These are phyloP conservation scores for Ophion obscuratus DNA, from an alignment of 2,888 invertebrate species.

Conservation along the genomic window DNA sequence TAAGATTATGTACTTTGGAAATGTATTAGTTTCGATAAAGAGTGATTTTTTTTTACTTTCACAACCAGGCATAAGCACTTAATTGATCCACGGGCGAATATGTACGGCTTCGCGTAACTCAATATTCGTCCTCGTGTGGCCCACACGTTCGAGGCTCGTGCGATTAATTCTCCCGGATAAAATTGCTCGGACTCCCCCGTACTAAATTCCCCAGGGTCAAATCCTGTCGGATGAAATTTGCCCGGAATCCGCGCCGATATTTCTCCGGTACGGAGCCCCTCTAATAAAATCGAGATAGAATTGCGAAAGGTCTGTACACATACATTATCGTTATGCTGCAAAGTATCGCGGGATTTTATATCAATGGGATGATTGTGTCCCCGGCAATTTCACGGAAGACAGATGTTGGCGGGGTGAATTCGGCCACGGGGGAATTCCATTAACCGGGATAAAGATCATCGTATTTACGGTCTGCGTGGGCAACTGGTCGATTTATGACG, in stretches of 20 bases:
- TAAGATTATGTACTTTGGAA: no score
- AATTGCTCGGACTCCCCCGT: neutral
- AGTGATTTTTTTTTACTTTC: no score
- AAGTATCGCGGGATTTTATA: neutral
- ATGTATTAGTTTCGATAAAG: no score
- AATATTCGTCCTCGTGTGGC: neutral
- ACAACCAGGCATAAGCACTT: no score
- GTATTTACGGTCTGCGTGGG: no score
- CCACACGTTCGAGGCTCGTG: neutral
- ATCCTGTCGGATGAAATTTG: neutral
- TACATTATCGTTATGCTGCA: neutral
- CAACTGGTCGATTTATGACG: no score
- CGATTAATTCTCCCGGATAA: neutral
- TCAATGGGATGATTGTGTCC: neutral
- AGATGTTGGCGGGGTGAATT: no score
- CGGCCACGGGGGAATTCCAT: no score
- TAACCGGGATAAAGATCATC: no score
- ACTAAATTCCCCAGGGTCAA: neutral
- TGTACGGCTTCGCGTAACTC: neutral
- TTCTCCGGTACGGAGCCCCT: neutral
- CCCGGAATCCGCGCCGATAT: neutral
- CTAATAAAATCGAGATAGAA: neutral
- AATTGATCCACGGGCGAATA: neutral
- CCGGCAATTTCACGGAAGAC: neutral
- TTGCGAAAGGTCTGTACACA: neutral